phyloP scores from a whole-genome alignment of 2,797 vertebrate genomes.

The Avahi laniger region DNA sequence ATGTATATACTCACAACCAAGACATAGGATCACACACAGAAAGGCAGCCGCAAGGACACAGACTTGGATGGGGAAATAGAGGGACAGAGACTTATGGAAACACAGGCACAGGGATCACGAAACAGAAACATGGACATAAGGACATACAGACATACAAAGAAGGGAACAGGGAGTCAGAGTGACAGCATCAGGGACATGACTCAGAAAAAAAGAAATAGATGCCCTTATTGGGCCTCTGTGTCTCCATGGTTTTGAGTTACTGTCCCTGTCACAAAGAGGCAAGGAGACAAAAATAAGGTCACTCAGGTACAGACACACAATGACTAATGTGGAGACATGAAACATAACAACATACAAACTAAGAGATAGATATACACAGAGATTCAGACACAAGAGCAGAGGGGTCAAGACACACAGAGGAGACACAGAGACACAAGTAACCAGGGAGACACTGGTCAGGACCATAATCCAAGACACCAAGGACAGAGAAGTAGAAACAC shows the following conservation, averaged over 20 bases:
- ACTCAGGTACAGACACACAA: not conserved
- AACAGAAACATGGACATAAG: not conserved
- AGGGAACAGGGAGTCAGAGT: not conserved
- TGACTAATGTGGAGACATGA: not conserved
- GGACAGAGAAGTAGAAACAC: not conserved
- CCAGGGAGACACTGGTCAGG: not conserved
- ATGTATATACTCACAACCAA: not conserved
- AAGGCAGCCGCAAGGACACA: not conserved
- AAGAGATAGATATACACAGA: not conserved
- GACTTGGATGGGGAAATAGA: not conserved
- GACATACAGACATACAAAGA: not conserved
- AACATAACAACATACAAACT: not conserved
- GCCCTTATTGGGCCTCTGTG: not conserved
- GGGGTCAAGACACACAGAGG: not conserved
- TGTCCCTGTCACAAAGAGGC: not conserved
- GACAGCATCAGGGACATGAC: not conserved
- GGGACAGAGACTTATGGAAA: not conserved
- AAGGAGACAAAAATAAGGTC: conserved; percentile 27
- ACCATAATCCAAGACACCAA: conserved; percentile 13
- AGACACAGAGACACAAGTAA: conserved; percentile 2
- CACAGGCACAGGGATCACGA: not conserved
- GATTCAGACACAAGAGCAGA: not conserved
- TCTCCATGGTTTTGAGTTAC: not conserved
- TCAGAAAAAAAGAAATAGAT: not conserved
- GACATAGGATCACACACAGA: not conserved